Conservation (phyloP, 2,888 invertebrate species). For the Ischnura elegans region DNA sequence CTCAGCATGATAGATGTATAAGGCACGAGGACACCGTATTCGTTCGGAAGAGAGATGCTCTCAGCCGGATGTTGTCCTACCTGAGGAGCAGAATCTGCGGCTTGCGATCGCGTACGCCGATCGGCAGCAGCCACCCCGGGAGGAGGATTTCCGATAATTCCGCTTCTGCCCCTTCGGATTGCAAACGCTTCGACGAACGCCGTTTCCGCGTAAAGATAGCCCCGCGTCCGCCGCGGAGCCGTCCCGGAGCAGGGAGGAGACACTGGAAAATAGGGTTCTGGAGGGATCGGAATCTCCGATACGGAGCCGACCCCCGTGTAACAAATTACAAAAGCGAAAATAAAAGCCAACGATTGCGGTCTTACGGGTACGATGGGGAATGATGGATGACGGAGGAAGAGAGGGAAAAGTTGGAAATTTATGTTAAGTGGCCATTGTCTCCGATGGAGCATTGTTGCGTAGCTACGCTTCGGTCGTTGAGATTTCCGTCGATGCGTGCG, state of each 20-base stretch:
- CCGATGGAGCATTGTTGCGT: not conserved
- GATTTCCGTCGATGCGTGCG: not conserved
- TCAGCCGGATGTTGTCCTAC: not conserved
- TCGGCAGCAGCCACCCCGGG: not conserved
- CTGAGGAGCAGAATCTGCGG: not conserved
- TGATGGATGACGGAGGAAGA: constrained; percentile 19
- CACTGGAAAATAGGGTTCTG: not conserved
- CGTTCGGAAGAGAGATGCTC: not conserved
- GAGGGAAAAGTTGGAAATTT: constrained; percentile 59
- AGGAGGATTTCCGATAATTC: not conserved
- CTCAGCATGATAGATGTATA: too few relatives aligned
- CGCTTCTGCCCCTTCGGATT: not conserved
- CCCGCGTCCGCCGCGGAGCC: not conserved
- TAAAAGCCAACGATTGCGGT: constrained; percentile 4
- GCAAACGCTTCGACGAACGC: not conserved
- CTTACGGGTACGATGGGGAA: not conserved
- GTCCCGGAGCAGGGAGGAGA: not conserved
- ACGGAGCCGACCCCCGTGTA: not conserved
- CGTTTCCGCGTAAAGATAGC: not conserved
- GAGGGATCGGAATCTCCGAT: not conserved
- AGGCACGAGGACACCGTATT: too few relatives aligned
- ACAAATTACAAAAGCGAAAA: constrained; percentile 22
- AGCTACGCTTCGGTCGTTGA: not conserved
- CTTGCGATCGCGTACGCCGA: not conserved
- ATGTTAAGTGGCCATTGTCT: constrained; percentile 65